Evolutionary conservation across 64 coral and sea anemone species (phyloP), one percentile per base, ranked within the genome.

Genomic region (Trachythela sp.): DNA sequence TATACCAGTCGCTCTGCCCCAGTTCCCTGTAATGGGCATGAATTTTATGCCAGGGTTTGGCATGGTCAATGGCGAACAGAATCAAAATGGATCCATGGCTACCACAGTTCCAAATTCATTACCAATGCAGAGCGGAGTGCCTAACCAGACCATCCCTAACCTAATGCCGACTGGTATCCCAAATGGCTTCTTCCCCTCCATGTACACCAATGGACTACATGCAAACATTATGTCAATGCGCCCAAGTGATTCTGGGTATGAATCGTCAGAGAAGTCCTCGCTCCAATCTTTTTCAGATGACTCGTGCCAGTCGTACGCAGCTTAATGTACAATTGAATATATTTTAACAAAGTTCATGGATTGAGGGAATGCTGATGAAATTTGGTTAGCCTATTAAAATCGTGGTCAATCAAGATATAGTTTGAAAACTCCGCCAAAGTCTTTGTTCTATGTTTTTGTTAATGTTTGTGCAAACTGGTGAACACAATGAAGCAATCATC

Each of bases 121-220:
- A 35, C 75, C 75, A 80, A 80, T 80, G 75, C 75, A 80, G 9
- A 80, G 37, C 75, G 75, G 75, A 1, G 56, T 64, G 13, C 4
- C 56, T 0, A 80, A 80, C 37, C 13, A 39, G 9, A 22, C 20
- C 9, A 17, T 37, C 13, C 75, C 34, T 14, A 35, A 15, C 2
- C 15, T 35, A 37, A 15, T 80, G 20, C 33, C 75, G 0, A 35
- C 20, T 80, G 75, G 75, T 36, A 36, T 80, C 20, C 13, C 37
- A 2, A 80, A 80, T 80, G 75, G 75, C 15, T 80, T 80, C 20
- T 39, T 80, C 31, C 75, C 75, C 2, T 80, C 75, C 0, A 80
- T 80, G 75, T 80, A 80, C 17, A 36, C 75, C 4, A 80, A 80
- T 38, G 75, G 75, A 13, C 13, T 80, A 14, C 75, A 80, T 80